A percentile compares a stretch with the other conserved stretches of the same genome.
These are phyloP conservation scores for Folsomia candida DNA, from an alignment of 2,888 invertebrate genomes.

Conservation along the genomic window DNA sequence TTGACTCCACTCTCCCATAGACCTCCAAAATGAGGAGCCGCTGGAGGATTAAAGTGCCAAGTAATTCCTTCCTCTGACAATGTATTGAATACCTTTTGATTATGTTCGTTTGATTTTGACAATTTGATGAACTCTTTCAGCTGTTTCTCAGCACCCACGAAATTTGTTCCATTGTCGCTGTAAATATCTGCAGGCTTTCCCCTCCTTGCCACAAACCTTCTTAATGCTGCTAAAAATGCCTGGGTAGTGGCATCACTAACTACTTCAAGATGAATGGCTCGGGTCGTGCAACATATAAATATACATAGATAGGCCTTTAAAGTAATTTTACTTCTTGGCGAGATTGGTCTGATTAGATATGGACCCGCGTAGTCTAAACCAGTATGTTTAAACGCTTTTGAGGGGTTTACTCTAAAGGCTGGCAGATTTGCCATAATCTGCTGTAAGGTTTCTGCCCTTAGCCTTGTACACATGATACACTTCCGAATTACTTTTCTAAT, in stretches of 20 bases:
- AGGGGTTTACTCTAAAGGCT: conserved; percentile 36
- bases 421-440: conserved; percentile 52
- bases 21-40: too few relatives aligned
- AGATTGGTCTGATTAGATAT: background rate
- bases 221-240: conserved; percentile 51
- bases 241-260: conserved; percentile 51
- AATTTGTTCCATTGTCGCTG: too few relatives aligned
- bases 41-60: too few relatives aligned
- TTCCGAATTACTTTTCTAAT: conserved; percentile 16
- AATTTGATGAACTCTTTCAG: too few relatives aligned
- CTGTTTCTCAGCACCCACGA: too few relatives aligned
- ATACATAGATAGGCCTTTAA: conserved; percentile 10
- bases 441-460: conserved; percentile 15
- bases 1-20: too few relatives aligned
- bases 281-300: conserved; percentile 20
- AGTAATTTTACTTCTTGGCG: background rate
- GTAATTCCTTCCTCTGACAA: too few relatives aligned
- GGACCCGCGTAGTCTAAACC: conserved; percentile 38
- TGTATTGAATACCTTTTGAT: too few relatives aligned
- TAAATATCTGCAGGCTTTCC: too few relatives aligned
- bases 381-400: conserved; percentile 47
- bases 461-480: conserved; percentile 39
- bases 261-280: too few relatives aligned
- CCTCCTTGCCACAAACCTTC: conserved; percentile 48
- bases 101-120: too few relatives aligned